phyloP scores from a whole-genome alignment of 1,140 invertebrate species.

The Drosophila cardini region DNA sequence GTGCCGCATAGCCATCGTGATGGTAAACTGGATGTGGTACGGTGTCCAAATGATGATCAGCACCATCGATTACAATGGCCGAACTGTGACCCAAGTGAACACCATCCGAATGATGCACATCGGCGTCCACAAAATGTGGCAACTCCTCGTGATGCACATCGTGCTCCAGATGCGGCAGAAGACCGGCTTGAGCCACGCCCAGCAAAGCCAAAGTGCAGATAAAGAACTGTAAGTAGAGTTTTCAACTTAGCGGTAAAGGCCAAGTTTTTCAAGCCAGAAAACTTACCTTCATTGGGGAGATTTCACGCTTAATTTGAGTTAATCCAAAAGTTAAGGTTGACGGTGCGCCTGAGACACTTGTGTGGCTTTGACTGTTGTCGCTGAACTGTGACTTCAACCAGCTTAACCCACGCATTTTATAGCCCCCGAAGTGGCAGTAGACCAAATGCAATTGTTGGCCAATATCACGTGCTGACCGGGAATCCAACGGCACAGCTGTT shows the following conservation, averaged over 20 bases:
- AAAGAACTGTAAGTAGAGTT: slow-evolving; percentile 52
- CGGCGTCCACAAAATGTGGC: slow-evolving; percentile 59
- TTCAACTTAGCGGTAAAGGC: neutral
- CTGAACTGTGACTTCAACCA: slow-evolving; percentile 59
- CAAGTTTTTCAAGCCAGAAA: neutral
- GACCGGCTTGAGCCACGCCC: slow-evolving; percentile 67
- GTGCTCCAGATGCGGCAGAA: slow-evolving; percentile 68
- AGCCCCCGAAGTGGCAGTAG: slow-evolving; percentile 22
- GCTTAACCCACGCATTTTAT: slow-evolving; percentile 65
- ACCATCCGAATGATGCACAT: slow-evolving; percentile 69
- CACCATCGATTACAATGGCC: slow-evolving; percentile 59
- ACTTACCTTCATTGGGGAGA: slow-evolving; percentile 79
- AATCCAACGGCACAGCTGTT: neutral
- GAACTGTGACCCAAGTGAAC: slow-evolving; percentile 73
- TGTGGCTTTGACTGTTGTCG: slow-evolving; percentile 56
- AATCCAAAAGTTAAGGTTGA: slow-evolving; percentile 67
- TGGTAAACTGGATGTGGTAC: slow-evolving; percentile 67
- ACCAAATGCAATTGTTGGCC: slow-evolving; percentile 41
- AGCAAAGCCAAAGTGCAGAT: slow-evolving; percentile 75
- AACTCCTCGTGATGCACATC: slow-evolving; percentile 60
- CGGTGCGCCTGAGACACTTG: slow-evolving; percentile 43
- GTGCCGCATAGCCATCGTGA: slow-evolving; percentile 55
- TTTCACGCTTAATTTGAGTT: slow-evolving; percentile 72
- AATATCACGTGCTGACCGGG: slow-evolving; percentile 47
- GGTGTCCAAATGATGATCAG: slow-evolving; percentile 58